These are phyloP conservation scores for Asobara japonica DNA, from an alignment of 1,140 invertebrate species.

Conservation along the genomic window DNA sequence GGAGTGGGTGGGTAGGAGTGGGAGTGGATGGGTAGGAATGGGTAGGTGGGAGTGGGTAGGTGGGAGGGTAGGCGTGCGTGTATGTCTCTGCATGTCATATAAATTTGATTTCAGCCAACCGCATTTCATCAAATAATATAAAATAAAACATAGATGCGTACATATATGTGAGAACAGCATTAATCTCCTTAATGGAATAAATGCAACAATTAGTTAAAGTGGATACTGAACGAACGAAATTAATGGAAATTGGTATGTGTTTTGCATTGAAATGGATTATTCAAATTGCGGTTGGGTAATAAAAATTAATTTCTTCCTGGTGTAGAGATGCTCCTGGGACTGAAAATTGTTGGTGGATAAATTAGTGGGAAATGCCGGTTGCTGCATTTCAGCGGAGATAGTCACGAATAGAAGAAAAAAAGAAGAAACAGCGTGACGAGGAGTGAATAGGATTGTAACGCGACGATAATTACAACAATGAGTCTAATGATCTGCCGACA, in stretches of 20 bases:
- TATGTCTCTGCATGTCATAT: no score
- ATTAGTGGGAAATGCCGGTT: constrained; percentile 7
- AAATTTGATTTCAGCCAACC: no score
- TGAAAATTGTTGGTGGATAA: constrained; percentile 10
- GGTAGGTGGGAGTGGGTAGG: no score
- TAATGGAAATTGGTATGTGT: neutral
- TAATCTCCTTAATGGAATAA: neutral
- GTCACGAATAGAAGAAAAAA: constrained; percentile 28
- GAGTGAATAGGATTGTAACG: constrained; percentile 1
- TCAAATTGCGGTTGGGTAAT: neutral
- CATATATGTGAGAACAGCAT: no score
- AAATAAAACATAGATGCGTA: no score
- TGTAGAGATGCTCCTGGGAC: neutral
- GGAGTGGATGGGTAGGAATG: no score
- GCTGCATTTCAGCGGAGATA: neutral
- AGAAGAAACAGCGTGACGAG: constrained; percentile 6
- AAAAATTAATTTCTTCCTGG: neutral
- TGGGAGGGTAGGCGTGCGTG: no score
- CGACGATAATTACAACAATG: constrained; percentile 31
- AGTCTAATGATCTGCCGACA: constrained; percentile 24
- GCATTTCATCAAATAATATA: no score
- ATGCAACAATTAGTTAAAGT: neutral
- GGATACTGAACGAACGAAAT: neutral
- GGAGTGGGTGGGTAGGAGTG: no score
- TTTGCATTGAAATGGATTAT: constrained; percentile 3